phyloP scores from a whole-genome alignment of 2,797 vertebrate species.

The Hapalemur alaotrensis region DNA sequence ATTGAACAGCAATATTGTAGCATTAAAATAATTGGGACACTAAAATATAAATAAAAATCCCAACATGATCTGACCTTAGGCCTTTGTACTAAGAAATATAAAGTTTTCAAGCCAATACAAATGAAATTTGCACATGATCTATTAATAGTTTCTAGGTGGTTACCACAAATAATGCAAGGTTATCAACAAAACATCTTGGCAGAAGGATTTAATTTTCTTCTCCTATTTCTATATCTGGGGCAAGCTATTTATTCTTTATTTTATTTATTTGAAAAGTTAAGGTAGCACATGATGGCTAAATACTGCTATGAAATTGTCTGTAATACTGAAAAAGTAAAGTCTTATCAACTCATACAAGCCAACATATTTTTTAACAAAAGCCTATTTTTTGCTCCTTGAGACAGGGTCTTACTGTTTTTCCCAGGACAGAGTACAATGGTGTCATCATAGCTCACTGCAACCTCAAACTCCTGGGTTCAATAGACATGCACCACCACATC shows the following conservation, averaged over 20 bases:
- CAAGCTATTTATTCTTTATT: background rate
- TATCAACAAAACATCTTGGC: background rate
- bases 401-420: background rate
- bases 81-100: background rate
- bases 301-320: background rate
- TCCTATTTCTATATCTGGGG: background rate
- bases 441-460: background rate
- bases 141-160: background rate
- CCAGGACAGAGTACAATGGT: background rate
- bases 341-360: background rate
- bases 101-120: background rate
- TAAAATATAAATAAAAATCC: constrained; percentile 4
- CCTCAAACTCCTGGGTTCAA: background rate
- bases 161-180: background rate
- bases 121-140: background rate
- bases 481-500: background rate
- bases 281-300: background rate
- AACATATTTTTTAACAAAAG: background rate
- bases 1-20: background rate
- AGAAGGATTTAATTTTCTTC: background rate
- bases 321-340: background rate
- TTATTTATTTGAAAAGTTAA: background rate
- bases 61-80: background rate
- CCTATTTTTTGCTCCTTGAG: background rate
- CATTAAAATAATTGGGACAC: background rate